These are phyloP conservation scores for Thryonomys swinderianus DNA, from an alignment of 2,113 vertebrate species.

Conservation along the genomic window DNA sequence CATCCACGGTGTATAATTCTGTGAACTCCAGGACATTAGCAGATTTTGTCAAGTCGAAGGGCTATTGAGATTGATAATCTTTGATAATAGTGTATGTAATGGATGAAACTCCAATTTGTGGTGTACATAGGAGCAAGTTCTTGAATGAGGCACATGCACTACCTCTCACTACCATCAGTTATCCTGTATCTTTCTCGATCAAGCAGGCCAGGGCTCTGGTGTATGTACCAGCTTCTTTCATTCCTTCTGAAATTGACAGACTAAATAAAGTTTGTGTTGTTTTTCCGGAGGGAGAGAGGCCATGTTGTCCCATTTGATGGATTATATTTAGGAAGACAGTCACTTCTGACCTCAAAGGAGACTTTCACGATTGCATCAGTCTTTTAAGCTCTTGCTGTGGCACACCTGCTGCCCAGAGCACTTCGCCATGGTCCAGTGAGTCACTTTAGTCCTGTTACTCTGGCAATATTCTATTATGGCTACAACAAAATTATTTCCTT, in stretches of 20 bases:
- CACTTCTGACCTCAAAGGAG: background rate
- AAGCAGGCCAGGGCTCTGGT: background rate
- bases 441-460: constrained; percentile 47
- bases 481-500: constrained; percentile 35
- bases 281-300: background rate
- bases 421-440: background rate
- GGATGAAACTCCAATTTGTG: constrained; percentile 96
- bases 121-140: constrained; percentile 91
- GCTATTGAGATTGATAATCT: constrained; percentile 90
- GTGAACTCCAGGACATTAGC: constrained; percentile 94
- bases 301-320: background rate
- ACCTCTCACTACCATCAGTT: constrained; percentile 91
- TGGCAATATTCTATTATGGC: constrained; percentile 50
- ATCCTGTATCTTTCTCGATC: background rate
- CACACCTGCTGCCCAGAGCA: background rate
- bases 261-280: background rate
- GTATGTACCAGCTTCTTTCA: background rate
- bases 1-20: constrained; percentile 95
- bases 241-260: background rate
- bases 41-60: constrained; percentile 91
- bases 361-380: background rate
- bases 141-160: constrained; percentile 91
- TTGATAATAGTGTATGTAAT: constrained; percentile 89
- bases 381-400: background rate
- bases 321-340: background rate